Base-by-base conservation (phyloP, 2,797 vertebrate species). In the Luscinia megarhynchos region DNA sequence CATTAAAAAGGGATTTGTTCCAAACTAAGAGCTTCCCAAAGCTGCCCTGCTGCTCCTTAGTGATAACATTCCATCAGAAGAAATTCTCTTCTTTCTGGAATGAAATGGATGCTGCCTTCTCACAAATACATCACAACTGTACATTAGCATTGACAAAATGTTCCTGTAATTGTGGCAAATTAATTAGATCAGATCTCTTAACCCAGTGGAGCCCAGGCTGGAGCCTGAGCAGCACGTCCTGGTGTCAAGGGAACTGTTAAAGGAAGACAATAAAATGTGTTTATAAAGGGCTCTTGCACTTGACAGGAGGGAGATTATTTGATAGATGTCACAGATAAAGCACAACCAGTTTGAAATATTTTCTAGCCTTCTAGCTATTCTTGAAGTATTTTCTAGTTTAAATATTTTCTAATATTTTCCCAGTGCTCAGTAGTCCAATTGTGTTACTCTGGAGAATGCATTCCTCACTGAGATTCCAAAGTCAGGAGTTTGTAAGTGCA, bases 1-100 rank as follows among this genome's bases (percentile, higher is more conserved):
- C 32, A 90, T 75, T 91, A 78, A 79, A 91, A 91, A 53, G 63
- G 75, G 85, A 84, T 93, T 87, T 95, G 67, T 32, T 91, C 68
- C 83, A 80, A 89, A 69, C 53, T 20, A 76, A 59, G 74, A 94
- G 88, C 75, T 79, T 85, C 81, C 74, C 63, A 58, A 76, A 76
- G 82, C 87, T 89, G 84, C 75, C 79, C 85, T 69, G 61, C 73
- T 95, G 88, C n/a, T 87, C 80, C 59, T 85, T 16, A 17, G 51
- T 13, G 75, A 73, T 76, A 95, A 87, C 58, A 61, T 36, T 85
- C 73, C 57, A 81, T 41, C 51, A 73, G 72, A 84, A 87, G 66
- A 63, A 91, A 67, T 62, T 19, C 70, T 75, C 36, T 0, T 64
- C 83, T 75, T 67, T 45, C 82, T 54, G 55, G 40, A 91, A 69